Base-by-base conservation (phyloP, 2,888 invertebrate genomes). In the Tortrix viridana region DNA sequence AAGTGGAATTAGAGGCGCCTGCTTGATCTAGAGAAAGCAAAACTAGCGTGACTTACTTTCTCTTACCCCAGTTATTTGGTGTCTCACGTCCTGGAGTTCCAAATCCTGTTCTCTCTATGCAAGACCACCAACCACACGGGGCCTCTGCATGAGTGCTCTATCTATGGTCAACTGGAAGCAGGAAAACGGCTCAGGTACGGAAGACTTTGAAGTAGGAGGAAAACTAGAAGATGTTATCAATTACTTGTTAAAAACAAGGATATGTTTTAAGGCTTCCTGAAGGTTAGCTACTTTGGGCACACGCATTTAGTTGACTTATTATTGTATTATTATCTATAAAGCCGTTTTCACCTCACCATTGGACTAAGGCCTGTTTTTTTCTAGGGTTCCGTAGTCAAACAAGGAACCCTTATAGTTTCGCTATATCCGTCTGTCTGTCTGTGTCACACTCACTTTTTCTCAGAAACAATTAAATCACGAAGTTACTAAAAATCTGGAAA, bases 71-170 rank as follows among this genome's bases (percentile, higher is more conserved):
- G 94, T 65, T 94, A 94, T 71, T 87, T 94, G 71, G 93, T 96
- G 64, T 95, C 95, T 12, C 94, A 94, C 74, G 93, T 97, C 16
- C 82, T 97, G 32, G 96, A 97, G 82, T 97, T 96, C 81, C 96
- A 96, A 88, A 95, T 97, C 70, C 94, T 96, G 70, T 89, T 94
- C 71, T 93, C 95, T 1, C 83, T 97, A 44, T 97, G 97, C 75
- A 93, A 89, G 63, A 93, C 86, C 66, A 95, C 95, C 5, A 95
- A 94, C 43, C 93, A 96, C 72, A 85, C 87, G 0, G 94, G 94
- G 71, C 94, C 95, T 55, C 85, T 96, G 5, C 94, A 96, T 72
- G 90, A 94, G 70, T 96, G 96, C 77, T 95, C 96, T 70, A 94
- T 96, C 77, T 95, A 95, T 72, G 87, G 93, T 9, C 94, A 93